Conservation (phyloP, 2,113 vertebrate species). For the Xiphias gladius region DNA sequence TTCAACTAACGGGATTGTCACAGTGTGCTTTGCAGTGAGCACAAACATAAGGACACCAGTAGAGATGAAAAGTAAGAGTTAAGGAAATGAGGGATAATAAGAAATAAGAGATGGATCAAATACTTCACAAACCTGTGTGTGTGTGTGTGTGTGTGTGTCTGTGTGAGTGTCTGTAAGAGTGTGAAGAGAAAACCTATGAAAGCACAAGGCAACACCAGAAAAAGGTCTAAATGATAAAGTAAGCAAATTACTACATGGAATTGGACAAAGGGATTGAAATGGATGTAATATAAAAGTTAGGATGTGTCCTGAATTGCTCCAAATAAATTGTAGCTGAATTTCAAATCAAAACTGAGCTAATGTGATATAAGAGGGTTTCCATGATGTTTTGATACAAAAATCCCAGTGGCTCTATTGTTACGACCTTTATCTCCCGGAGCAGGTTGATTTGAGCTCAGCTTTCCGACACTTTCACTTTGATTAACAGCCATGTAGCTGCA, state of each 20-base stretch:
- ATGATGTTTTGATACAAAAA: conserved; percentile 43
- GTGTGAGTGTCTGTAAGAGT: neutral
- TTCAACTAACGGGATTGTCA: conserved; percentile 64
- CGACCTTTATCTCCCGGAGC: conserved; percentile 67
- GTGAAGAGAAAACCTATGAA: conserved; percentile 9
- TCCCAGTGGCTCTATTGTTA: conserved; percentile 40
- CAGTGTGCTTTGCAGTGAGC: conserved; percentile 36
- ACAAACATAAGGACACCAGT: conserved; percentile 55
- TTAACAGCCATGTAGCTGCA: conserved; percentile 67
- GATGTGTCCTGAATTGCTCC: conserved; percentile 7
- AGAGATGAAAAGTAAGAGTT: conserved; percentile 55
- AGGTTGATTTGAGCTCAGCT: conserved; percentile 66
- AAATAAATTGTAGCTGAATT: conserved; percentile 31
- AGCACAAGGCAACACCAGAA: conserved; percentile 8
- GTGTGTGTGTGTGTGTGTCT: conserved; percentile 14
- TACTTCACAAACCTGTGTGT: conserved; percentile 26
- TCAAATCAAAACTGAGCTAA: conserved; percentile 20
- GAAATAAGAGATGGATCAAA: conserved; percentile 41
- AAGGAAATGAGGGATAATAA: conserved; percentile 47
- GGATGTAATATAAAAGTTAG: conserved; percentile 23
- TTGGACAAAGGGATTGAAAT: conserved; percentile 11
- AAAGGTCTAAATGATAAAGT: conserved; percentile 29
- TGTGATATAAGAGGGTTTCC: conserved; percentile 7
- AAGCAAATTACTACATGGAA: conserved; percentile 21
- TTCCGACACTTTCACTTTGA: conserved; percentile 56